A percentile compares a stretch with the other conserved stretches of the same genome.
Conservation (phyloP, 2,797 vertebrate species). For the Jordanella pulchra region DNA sequence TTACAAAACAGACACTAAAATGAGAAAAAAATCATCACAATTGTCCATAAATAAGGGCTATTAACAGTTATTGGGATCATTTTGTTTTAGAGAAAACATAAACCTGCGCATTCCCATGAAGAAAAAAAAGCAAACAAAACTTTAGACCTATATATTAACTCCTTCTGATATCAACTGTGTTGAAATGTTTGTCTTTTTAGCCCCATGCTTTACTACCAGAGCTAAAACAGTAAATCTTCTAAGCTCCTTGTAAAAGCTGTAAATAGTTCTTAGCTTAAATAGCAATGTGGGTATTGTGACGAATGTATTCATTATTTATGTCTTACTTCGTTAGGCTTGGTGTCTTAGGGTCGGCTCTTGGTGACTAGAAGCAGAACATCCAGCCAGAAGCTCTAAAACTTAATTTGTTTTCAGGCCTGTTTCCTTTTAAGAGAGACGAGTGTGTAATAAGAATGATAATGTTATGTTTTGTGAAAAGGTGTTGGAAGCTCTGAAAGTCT, state of each 20-base stretch:
- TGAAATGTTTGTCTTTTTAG: not conserved
- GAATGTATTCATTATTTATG: not conserved
- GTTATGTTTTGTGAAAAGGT: slow-evolving; percentile 25
- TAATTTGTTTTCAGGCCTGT: not conserved
- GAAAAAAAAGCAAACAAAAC: not conserved
- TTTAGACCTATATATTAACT: not conserved
- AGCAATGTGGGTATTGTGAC: not conserved
- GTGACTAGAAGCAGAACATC: slow-evolving; percentile 1
- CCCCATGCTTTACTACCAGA: too few relatives aligned
- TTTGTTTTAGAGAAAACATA: too few relatives aligned
- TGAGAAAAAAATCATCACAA: too few relatives aligned
- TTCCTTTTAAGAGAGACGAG: not conserved
- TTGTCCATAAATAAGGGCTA: too few relatives aligned
- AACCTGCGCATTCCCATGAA: too few relatives aligned
- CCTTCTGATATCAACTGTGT: not conserved
- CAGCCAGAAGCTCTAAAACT: not conserved
- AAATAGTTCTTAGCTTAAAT: not conserved
- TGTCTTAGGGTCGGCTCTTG: not conserved
- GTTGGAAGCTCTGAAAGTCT: slow-evolving; percentile 19
- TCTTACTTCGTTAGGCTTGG: not conserved
- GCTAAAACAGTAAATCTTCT: slow-evolving; percentile 1
- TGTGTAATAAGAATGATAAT: slow-evolving; percentile 1
- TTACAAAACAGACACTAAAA: too few relatives aligned
- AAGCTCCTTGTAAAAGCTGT: not conserved
- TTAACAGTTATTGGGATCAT: too few relatives aligned